Base-by-base conservation (phyloP, 2,888 invertebrate genomes). In the Synergus itoensis region DNA sequence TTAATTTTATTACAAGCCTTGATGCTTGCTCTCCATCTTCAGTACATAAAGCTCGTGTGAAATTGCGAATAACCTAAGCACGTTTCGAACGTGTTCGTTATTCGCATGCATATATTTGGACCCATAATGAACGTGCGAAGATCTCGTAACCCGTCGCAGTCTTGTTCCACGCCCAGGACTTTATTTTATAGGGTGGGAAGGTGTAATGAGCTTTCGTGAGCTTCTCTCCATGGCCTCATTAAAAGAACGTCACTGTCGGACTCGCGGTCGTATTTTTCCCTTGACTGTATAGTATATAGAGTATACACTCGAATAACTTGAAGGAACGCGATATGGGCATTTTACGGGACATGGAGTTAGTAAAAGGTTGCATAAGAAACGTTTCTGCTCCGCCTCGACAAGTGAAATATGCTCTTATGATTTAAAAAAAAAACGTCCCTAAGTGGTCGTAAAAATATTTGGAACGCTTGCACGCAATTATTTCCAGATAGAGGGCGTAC, bases 131-230 rank as follows among this genome's bases (percentile, higher is more conserved):
- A 80, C 80, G 75, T 73, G 73, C 64, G 41, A 77, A 65, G 80
- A 82, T 79, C 73, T 73, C 80, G 77, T 75, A 80, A 79, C 78
- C 80, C 79, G 83, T 84, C 81, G 82, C 79, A 21, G 60, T 21
- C 21, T 80, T 67, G 64, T 80, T 80, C 79, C 81, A 77, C 82
- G 65, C 77, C 77, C 76, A 41, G 60, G n/a, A 79, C 81, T 73
- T 82, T n/a, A 81, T 82, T 84, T 86, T 83, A 82, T 81, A 80
- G 84, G 81, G 77, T 77, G 81, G 86, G 43, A 78, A 79, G 77
- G 77, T 80, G 84, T 88, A 88, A 87, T 82, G 88, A 88, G 86
- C 85, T 82, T 82, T 79, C 79, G 80, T 79, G 82, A 82, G 80
- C 80, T 78, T 79, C 80, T 77, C 77, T 78, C 84, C 81, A 81